Evolutionary conservation across 1,140 invertebrate species (phyloP), one percentile per base, ranked within the genome.

Genomic region (Bombus confusus): DNA sequence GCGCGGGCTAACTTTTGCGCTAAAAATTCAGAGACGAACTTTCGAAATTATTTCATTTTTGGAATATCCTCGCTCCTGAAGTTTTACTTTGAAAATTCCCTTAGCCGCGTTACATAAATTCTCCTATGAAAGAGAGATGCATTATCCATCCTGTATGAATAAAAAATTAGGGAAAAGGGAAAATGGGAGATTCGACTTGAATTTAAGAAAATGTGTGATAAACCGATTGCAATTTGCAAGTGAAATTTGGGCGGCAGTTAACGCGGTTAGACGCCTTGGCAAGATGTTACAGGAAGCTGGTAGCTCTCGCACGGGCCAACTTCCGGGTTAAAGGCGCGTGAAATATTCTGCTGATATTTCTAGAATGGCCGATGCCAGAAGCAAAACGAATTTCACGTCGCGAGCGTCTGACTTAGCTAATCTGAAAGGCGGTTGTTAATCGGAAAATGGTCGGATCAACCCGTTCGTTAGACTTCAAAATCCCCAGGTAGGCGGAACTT

Each of bases 1-100:
- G n/a, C n/a, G n/a, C n/a, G n/a, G n/a, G n/a, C 15, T 1, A 18
- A 1, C 43, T 47, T 5, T 5, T 0, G 43, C 43, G 0, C 4
- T 47, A 5, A 18, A 18, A 18, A 47, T 47, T 47, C 15, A 18
- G 15, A 0, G 15, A 47, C 43, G 5, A 18, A 18, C 0, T 47
- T 0, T 47, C 5, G 0, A 18, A 47, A 47, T 47, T 18, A 18
- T 18, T 5, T 47, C 43, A 18, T 0, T 52, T 52, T 18, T 6
- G 18, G 5, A 18, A 52, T 18, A 18, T 52, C 5, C 18, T 6
- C 6, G 15, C 18, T 18, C 0, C 5, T 0, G 1, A 22, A 52
- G 18, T 52, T 52, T 52, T 0, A 52, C 47, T 52, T 52, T 22
- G 15, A 22, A 18, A 52, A 18, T 52, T 52, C 15, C 18, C 47